Evolutionary conservation across 2,113 vertebrate genomes (phyloP).

Genomic region (Willisornis vidua): DNA sequence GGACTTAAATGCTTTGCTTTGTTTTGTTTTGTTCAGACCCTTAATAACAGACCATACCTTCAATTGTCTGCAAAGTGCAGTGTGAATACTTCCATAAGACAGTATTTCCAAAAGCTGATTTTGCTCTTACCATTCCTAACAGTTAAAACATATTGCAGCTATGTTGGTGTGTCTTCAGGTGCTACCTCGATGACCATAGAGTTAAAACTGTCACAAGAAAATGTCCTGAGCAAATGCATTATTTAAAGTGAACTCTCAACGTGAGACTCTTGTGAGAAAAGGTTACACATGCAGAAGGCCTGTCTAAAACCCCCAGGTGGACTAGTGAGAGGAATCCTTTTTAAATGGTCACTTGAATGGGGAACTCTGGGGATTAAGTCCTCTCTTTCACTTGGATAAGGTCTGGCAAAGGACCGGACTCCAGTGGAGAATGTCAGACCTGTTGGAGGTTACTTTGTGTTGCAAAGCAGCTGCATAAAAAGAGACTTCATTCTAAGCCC

Average conservation of each 20-base stretch:
- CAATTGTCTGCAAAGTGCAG: not conserved
- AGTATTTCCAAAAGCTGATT: not conserved
- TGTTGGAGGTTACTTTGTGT: conserved; percentile 12
- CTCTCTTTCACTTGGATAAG: not conserved
- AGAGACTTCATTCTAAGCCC: conserved; percentile 2
- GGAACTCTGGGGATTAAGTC: not conserved
- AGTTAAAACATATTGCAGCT: not conserved
- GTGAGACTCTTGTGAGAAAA: not conserved
- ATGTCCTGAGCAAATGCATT: not conserved
- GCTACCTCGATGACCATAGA: not conserved
- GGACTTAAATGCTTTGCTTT: not conserved
- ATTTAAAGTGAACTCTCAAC: not conserved
- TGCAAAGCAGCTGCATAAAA: conserved; percentile 38
- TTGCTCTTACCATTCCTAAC: not conserved
- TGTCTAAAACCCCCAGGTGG: not conserved
- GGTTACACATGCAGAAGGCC: not conserved
- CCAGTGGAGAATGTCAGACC: conserved; percentile 19
- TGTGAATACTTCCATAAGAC: not conserved
- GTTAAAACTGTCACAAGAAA: not conserved
- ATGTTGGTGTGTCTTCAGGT: not conserved
- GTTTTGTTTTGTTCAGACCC: not conserved
- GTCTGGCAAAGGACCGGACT: not conserved
- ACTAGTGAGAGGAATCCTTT: not conserved
- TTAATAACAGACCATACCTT: not conserved
- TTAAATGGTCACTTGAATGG: not conserved